phyloP scores from a whole-genome alignment of 92 coral and sea anemone species.

The Meandrina meandrites region DNA sequence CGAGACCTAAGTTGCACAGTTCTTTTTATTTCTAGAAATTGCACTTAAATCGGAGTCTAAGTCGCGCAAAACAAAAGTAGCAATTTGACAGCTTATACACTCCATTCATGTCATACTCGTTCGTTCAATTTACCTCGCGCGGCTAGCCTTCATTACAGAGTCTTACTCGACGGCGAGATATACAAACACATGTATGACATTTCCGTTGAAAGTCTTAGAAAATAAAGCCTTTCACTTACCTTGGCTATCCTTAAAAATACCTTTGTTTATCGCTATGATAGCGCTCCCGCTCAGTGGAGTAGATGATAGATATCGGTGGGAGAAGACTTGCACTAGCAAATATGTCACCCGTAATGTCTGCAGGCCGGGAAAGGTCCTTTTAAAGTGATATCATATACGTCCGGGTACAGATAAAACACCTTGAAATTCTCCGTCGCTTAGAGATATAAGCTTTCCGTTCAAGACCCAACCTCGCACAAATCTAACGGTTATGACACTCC shows the following conservation, averaged over 20 bases:
- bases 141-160: slow-evolving; percentile 37
- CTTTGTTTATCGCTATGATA: not conserved
- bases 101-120: not conserved
- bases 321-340: slow-evolving; percentile 31
- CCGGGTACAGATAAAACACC: slow-evolving; percentile 1
- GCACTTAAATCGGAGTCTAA: not conserved
- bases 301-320: slow-evolving; percentile 48
- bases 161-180: slow-evolving; percentile 31
- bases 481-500: slow-evolving; percentile 19
- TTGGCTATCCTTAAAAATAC: not conserved
- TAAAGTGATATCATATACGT: slow-evolving; percentile 10
- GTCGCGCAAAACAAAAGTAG: not conserved
- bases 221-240: slow-evolving; percentile 14
- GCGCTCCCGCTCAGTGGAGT: slow-evolving; percentile 3
- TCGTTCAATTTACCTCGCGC: not conserved
- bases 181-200: slow-evolving; percentile 14
- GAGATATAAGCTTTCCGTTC: slow-evolving; percentile 5
- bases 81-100: not conserved
- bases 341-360: slow-evolving; percentile 25
- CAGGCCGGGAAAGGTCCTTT: slow-evolving; percentile 31
- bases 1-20: slow-evolving; percentile 9
- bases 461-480: not conserved
- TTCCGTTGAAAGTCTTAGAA: not conserved
- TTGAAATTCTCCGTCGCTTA: slow-evolving; percentile 10
- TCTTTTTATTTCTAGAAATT: not conserved